A percentile compares a stretch with the other conserved stretches of the same genome.
These are phyloP conservation scores for Pterophyllum scalare DNA, from an alignment of 2,113 vertebrate genomes.

Conservation along the genomic window DNA sequence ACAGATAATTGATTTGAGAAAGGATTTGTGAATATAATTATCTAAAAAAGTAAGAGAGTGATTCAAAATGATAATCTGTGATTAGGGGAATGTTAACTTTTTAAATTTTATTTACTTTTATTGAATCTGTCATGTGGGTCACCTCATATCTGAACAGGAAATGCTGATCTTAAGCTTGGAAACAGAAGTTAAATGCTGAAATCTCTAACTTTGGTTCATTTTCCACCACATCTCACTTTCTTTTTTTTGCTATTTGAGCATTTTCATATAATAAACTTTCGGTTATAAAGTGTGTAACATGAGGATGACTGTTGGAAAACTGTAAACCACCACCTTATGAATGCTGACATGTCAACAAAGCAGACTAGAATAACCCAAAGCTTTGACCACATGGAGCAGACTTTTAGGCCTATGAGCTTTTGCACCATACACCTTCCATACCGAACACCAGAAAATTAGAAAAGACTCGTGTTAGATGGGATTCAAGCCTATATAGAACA, in stretches of 20 bases:
- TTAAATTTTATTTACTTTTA: neutral
- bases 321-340: neutral
- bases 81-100: neutral
- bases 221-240: neutral
- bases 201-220: neutral
- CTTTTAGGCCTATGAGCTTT: neutral
- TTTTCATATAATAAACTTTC: neutral
- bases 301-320: neutral
- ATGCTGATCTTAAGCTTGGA: neutral
- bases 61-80: neutral
- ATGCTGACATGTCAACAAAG: neutral
- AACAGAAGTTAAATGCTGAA: neutral
- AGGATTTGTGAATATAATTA: neutral
- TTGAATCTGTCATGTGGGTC: neutral
- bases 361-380: neutral
- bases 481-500: neutral
- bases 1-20: constrained; percentile 3
- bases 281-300: neutral
- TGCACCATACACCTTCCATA: neutral
- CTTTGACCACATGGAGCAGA: neutral
- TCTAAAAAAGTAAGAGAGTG: neutral
- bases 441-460: neutral
- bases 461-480: neutral
- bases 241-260: neutral
- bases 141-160: neutral